Base-by-base conservation (phyloP, 1,140 invertebrate genomes). In the Eurosta solidaginis region DNA sequence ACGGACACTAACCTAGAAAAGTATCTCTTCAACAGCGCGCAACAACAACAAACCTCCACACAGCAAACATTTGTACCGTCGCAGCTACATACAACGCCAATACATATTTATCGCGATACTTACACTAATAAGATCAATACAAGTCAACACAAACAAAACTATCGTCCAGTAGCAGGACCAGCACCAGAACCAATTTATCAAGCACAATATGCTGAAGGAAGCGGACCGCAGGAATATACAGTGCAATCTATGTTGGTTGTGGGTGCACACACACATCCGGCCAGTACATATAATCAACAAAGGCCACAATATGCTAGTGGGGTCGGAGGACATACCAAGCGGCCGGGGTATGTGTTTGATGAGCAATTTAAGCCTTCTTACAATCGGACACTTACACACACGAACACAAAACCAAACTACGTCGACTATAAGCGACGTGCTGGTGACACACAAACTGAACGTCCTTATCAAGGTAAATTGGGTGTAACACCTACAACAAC, bases 181-280 rank as follows among this genome's bases (percentile, higher is more conserved):
- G 20, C 78, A 4, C 40, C 74, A 3, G 63, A 59, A 33, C 20
- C 33, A 40, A 27, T 52, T 45, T 74, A 73, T 17, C 29, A 77
- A 20, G 9, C 12, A 5, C 77, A 63, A 3, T 50, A 68, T 12
- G 25, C 36, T 2, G 29, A 49, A 20, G 47, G 47, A n/a, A 29
- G 74, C 74, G 3, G 29, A 52, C 76, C 50, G 20, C 85, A 86
- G 73, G 80, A 73, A 10, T 86, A 86, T 74, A 86, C 85, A 6
- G 85, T 86, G 14, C 84, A 86, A 33, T 86, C 85, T n/a, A 82
- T 83, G 20, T 52, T 86, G n/a, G 29, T 86, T n/a, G 85, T 86
- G 33, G 85, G 83, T 29, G 76, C 80, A n/a, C 29, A 78, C 77
- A n/a, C 59, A 68, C 12, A 17, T 4, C 4, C n/a, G 33, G 1